These are phyloP conservation scores for Microctonus hyperodae DNA, from an alignment of 2,888 invertebrate species.

Conservation along the genomic window DNA sequence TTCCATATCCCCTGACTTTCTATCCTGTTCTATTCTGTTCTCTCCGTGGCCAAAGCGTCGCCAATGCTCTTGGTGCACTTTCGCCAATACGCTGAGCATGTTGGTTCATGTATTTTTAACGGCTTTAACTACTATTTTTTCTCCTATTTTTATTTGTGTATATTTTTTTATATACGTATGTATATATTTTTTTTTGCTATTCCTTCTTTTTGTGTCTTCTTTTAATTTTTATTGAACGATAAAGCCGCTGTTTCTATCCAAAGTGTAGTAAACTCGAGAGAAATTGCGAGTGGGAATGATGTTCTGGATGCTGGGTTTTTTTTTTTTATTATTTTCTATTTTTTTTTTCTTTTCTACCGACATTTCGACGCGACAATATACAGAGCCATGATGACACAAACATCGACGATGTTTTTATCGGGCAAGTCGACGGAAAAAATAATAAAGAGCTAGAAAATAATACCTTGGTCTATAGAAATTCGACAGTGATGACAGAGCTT, in stretches of 20 bases:
- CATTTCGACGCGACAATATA: neutral
- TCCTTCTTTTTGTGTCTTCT: neutral
- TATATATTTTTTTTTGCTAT: neutral
- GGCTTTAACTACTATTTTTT: conserved; percentile 1
- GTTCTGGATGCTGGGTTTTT: neutral
- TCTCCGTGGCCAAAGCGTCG: neutral
- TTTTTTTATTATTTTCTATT: neutral
- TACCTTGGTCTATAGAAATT: neutral
- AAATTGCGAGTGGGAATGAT: neutral
- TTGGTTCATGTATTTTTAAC: conserved; percentile 24
- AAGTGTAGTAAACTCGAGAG: conserved; percentile 3
- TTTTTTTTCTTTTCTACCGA: neutral
- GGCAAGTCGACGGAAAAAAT: neutral
- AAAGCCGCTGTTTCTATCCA: neutral
- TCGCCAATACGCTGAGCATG: neutral
- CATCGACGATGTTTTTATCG: neutral
- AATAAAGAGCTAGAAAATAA: neutral
- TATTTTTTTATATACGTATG: neutral
- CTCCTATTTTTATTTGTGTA: neutral
- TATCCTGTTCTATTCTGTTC: conserved; percentile 1
- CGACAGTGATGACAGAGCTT: neutral
- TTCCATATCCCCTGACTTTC: neutral
- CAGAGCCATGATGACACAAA: neutral
- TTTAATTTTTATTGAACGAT: conserved; percentile 9
- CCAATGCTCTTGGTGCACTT: neutral